Conservation (phyloP, 2,113 vertebrate species). For the Piliocolobus tephrosceles region DNA sequence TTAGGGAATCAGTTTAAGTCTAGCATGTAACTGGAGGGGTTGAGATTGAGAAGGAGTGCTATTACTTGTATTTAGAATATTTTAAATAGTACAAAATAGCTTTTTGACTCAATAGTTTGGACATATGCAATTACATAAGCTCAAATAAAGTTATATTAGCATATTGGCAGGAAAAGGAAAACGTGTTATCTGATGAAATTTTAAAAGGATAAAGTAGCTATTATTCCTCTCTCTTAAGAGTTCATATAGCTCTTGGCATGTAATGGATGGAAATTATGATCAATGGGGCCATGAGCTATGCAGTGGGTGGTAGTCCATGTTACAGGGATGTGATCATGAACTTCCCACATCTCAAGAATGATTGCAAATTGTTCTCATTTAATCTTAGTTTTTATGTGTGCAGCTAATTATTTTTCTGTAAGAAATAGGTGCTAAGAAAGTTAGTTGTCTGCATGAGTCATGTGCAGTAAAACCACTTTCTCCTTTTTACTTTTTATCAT, state of each 20-base stretch:
- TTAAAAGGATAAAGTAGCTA: background rate
- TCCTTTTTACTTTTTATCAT: background rate
- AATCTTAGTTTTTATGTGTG: background rate
- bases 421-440: background rate
- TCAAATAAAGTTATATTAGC: background rate
- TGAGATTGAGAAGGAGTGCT: background rate
- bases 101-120: background rate
- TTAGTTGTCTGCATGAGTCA: background rate
- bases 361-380: background rate
- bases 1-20: background rate
- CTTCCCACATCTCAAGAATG: background rate
- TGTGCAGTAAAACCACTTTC: background rate
- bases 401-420: background rate
- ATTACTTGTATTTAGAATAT: rapidly evolving
- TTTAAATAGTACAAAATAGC: background rate
- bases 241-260: background rate
- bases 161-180: background rate
- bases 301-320: rapidly evolving
- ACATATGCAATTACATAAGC: background rate
- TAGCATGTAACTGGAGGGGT: background rate
- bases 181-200: background rate
- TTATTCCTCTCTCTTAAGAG: background rate
- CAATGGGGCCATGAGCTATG: background rate
- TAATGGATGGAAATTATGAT: background rate
- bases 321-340: background rate